Percentiles rank a stretch among this genome's conserved stretches.
Conservation (phyloP, 2,888 invertebrate genomes). For the Hermodice carunculata region DNA sequence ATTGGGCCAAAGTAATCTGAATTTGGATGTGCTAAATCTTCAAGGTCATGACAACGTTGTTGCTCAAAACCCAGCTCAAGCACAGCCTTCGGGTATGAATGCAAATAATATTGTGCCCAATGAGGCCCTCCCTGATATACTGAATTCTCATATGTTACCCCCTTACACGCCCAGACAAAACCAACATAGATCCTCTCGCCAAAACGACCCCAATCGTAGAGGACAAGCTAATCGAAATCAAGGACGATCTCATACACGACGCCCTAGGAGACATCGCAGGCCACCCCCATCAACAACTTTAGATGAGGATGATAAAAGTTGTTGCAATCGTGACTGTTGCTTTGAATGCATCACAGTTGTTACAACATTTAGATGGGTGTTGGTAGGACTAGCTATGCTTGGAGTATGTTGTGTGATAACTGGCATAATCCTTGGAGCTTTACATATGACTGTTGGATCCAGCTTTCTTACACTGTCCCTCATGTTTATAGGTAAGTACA, state of each 20-base stretch:
- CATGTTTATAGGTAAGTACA: conserved; percentile 68
- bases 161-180: conserved; percentile 46
- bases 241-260: not conserved
- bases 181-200: conserved; percentile 40
- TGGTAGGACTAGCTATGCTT: conserved; percentile 61
- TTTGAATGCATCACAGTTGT: conserved; percentile 58
- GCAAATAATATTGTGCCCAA: no score
- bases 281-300: conserved; percentile 3
- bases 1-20: no score
- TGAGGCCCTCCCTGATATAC: conserved; percentile 59
- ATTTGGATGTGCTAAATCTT: no score
- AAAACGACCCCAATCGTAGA: conserved; percentile 31
- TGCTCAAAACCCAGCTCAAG: no score
- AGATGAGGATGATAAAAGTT: conserved; percentile 22
- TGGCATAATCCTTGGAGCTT: conserved; percentile 65
- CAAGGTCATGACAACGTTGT: no score
- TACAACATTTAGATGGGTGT: conserved; percentile 65
- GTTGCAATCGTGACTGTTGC: conserved; percentile 41
- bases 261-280: not conserved
- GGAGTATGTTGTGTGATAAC: conserved; percentile 66
- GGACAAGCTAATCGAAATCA: not conserved
- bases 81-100: no score
- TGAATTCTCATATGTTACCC: conserved; percentile 56
- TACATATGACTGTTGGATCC: conserved; percentile 54
- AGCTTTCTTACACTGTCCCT: conserved; percentile 65